These are phyloP conservation scores for Diarsia mendica DNA, from an alignment of 2,888 invertebrate genomes.

Conservation along the genomic window DNA sequence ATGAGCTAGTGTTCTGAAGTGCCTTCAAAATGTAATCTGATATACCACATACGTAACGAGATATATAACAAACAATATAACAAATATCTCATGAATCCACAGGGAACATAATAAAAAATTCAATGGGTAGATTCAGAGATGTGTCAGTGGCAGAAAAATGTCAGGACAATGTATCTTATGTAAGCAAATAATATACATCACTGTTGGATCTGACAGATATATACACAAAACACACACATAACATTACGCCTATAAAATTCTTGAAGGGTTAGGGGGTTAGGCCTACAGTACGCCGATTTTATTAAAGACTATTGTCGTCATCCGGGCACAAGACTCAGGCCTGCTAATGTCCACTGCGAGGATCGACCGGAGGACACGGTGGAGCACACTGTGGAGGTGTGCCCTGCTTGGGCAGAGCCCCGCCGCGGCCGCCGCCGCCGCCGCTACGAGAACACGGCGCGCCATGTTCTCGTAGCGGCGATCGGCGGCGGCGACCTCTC, in stretches of 20 bases:
- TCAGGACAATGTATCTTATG: not conserved
- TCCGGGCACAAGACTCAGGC: not conserved
- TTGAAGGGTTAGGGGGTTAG: not conserved
- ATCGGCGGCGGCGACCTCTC: no score
- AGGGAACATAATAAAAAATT: not conserved
- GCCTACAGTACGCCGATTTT: not conserved
- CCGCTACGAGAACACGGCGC: no score
- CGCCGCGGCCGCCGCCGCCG: no score
- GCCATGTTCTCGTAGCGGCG: no score
- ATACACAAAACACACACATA: conserved; percentile 5
- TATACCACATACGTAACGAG: not conserved
- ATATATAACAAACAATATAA: not conserved
- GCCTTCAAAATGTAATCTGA: not conserved
- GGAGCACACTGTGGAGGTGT: no score
- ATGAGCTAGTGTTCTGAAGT: not conserved
- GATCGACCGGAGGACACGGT: no score
- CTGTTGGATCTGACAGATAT: not conserved
- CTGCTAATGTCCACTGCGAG: not conserved
- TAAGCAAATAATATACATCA: not conserved
- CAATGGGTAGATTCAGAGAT: not conserved
- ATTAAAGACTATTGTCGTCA: not conserved
- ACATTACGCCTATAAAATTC: not conserved
- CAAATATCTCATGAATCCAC: not conserved
- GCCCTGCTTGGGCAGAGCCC: no score
- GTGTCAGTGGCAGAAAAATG: conserved; percentile 21